Percentiles rank a stretch among this genome's conserved stretches.
Conservation (phyloP, 1,140 invertebrate species). For the Ruditapes philippinarum region DNA sequence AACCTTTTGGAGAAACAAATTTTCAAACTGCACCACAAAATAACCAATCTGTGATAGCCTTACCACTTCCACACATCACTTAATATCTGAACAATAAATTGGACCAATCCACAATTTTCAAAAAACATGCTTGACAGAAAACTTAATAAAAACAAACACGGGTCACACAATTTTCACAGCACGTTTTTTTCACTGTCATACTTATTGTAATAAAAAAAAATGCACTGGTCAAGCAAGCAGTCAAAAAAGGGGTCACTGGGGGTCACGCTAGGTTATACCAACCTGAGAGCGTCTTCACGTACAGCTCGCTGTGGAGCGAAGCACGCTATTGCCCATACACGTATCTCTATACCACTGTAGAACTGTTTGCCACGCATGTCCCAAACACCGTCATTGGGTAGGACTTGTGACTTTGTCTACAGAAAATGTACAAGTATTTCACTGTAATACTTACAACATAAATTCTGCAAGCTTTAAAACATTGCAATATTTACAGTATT, state of each 20-base stretch:
- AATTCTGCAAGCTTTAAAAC: not conserved
- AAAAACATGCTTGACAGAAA: not conserved
- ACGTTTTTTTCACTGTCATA: not conserved
- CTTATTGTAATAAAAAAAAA: not conserved
- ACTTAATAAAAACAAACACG: not conserved
- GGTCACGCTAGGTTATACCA: slow-evolving; percentile 68
- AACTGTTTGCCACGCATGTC: slow-evolving; percentile 99
- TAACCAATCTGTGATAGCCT: too few relatives aligned
- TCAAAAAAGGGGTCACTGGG: too few relatives aligned
- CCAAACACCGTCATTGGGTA: slow-evolving; percentile 99
- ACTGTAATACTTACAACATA: not conserved
- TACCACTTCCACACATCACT: too few relatives aligned
- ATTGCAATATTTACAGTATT: not conserved
- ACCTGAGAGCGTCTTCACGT: slow-evolving; percentile 97
- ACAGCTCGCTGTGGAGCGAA: slow-evolving; percentile 99
- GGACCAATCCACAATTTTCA: too few relatives aligned
- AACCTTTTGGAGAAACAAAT: too few relatives aligned
- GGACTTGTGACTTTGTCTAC: slow-evolving; percentile 95
- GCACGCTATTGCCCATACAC: slow-evolving; percentile 99
- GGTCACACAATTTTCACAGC: not conserved
- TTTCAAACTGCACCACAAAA: too few relatives aligned
- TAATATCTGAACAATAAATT: too few relatives aligned
- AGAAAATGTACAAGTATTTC: not conserved
- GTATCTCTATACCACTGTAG: slow-evolving; percentile 99
- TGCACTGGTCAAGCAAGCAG: slow-evolving; percentile 7